phyloP scores from a whole-genome alignment of 2,797 vertebrate genomes.

The Poeciliopsis paucimaculata region DNA sequence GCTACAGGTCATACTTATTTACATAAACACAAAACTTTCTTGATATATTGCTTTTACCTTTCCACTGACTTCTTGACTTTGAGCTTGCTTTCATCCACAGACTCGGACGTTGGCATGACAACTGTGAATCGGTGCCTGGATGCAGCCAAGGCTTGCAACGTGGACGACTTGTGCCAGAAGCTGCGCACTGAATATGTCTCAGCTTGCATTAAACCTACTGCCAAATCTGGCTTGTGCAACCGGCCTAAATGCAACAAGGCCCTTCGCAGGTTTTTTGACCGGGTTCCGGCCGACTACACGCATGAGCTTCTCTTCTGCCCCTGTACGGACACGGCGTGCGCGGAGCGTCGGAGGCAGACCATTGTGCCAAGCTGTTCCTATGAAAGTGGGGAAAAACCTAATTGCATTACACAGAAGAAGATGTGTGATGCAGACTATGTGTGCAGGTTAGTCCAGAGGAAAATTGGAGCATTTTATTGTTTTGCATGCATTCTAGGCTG shows the following conservation, averaged over 20 bases:
- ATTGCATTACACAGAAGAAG: constrained; percentile 87
- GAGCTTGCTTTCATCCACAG: constrained; percentile 72
- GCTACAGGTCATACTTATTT: background rate
- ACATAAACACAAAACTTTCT: constrained; percentile 11
- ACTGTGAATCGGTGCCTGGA: constrained; percentile 93
- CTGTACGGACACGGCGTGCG: constrained; percentile 89
- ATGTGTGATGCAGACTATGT: constrained; percentile 88
- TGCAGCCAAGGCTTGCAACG: constrained; percentile 96
- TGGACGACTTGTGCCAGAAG: constrained; percentile 90
- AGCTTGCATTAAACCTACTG: constrained; percentile 87
- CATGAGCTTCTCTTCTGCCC: constrained; percentile 97
- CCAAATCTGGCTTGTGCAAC: constrained; percentile 85
- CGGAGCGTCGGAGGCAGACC: constrained; percentile 93
- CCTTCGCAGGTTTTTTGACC: constrained; percentile 94
- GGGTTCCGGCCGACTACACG: constrained; percentile 90
- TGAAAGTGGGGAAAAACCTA: constrained; percentile 86
- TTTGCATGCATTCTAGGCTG: background rate
- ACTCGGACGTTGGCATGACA: constrained; percentile 84
- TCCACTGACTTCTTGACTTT: constrained; percentile 22
- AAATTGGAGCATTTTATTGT: constrained; percentile 22
- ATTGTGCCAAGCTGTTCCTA: constrained; percentile 95
- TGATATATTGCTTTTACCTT: constrained; percentile 9
- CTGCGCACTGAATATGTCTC: constrained; percentile 93
- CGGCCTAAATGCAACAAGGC: constrained; percentile 93
- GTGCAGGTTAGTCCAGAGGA: constrained; percentile 85